Evolutionary conservation across 1,140 invertebrate genomes (phyloP).

Genomic region (Oppia nitens): DNA sequence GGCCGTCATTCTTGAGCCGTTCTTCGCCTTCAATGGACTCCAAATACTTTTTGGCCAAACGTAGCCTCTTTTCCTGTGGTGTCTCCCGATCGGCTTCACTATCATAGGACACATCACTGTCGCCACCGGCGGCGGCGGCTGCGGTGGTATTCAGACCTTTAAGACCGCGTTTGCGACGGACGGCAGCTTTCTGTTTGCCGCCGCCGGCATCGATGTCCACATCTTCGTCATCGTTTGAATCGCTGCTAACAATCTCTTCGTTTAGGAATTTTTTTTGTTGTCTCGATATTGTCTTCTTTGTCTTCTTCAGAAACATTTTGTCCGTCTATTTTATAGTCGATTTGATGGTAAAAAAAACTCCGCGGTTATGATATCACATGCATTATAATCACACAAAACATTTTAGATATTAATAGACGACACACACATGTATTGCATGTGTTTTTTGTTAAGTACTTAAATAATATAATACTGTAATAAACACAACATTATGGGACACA

Average conservation of each 20-base stretch:
- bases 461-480: no score
- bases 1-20: constrained; percentile 35
- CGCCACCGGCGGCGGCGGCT: constrained; percentile 35
- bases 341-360: no score
- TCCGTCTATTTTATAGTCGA: no score
- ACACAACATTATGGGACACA: no score
- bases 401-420: no score
- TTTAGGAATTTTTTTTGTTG: not conserved
- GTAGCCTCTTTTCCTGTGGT: constrained; percentile 68
- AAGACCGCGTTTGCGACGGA: not conserved
- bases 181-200: not conserved
- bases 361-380: no score
- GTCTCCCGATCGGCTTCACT: no score
- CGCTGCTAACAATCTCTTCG: constrained; percentile 5
- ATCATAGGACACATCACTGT: no score
- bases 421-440: no score
- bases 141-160: constrained; percentile 8
- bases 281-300: not conserved
- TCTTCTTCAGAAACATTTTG: not conserved
- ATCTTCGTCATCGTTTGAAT: not conserved
- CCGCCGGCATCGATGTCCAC: not conserved
- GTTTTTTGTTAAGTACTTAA: no score
- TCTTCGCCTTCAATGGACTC: constrained; percentile 50
- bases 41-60: constrained; percentile 72
- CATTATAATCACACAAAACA: no score